Percentiles rank a stretch among this genome's conserved stretches.
These are phyloP conservation scores for Poecilia latipinna DNA, from an alignment of 2,113 vertebrate genomes.

Conservation along the genomic window DNA sequence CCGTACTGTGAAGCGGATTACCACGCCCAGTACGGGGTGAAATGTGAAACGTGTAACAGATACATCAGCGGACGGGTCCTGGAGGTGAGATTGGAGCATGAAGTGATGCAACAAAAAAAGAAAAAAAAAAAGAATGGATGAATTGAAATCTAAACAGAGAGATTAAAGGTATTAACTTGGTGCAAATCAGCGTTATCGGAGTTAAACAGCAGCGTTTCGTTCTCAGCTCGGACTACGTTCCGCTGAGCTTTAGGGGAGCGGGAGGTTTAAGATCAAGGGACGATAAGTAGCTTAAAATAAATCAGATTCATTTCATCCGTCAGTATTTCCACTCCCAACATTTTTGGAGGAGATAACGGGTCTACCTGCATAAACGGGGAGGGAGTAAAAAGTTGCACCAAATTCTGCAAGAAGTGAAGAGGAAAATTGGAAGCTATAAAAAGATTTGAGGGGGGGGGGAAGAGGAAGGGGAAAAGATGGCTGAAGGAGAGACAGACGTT, in stretches of 20 bases:
- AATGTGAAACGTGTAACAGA: conserved; percentile 94
- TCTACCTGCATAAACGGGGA: not conserved
- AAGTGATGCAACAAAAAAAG: not conserved
- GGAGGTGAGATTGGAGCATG: conserved; percentile 85
- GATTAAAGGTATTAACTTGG: conserved; percentile 19
- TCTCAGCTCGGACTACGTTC: conserved; percentile 40
- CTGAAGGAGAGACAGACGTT: conserved; percentile 6
- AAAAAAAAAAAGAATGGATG: not conserved
- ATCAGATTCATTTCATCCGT: conserved; percentile 23
- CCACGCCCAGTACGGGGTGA: conserved; percentile 96
- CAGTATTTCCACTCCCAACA: not conserved
- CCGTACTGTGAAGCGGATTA: conserved; percentile 97
- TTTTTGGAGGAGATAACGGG: not conserved
- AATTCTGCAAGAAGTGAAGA: conserved; percentile 7
- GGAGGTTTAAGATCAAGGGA: conserved; percentile 38
- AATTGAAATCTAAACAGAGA: conserved; percentile 29
- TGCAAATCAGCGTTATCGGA: conserved; percentile 52
- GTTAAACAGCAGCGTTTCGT: conserved; percentile 35
- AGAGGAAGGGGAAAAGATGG: conserved; percentile 20
- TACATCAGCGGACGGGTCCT: conserved; percentile 98
- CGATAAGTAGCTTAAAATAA: conserved; percentile 32
- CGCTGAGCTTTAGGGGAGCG: conserved; percentile 36
- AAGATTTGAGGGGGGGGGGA: conserved; percentile 52
- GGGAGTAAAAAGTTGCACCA: conserved; percentile 5
- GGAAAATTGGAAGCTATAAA: conserved; percentile 41